These are phyloP conservation scores for Heliocidaris erythrogramma DNA, from an alignment of 35 echinoderm and acorn worm genomes.

Conservation along the genomic window DNA sequence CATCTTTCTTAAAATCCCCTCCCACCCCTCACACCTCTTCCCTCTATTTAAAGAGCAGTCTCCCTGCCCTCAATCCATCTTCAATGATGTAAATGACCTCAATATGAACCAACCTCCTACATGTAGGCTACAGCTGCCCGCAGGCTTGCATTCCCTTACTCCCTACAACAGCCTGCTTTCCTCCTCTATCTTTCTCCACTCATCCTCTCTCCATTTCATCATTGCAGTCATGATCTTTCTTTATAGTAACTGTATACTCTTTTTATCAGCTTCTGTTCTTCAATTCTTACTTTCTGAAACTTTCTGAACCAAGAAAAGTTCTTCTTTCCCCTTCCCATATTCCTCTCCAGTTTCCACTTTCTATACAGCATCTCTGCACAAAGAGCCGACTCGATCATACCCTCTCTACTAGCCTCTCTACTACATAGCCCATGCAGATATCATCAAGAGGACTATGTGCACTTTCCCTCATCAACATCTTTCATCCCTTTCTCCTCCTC, in stretches of 20 bases:
- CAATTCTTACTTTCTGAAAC: not conserved
- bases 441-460: not conserved
- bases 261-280: not conserved
- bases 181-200: not conserved
- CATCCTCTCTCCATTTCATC: not conserved
- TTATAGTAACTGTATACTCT: not conserved
- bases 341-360: not conserved
- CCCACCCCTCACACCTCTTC: not conserved
- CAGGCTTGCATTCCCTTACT: not conserved
- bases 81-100: conserved; percentile 3
- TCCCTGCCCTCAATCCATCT: not conserved
- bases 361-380: not conserved
- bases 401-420: not conserved
- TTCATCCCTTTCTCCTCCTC: conserved; percentile 8
- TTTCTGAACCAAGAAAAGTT: not conserved
- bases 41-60: not conserved
- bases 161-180: not conserved
- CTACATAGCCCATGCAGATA: too few relatives aligned
- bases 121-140: not conserved
- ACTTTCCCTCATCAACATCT: not conserved
- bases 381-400: not conserved
- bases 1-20: not conserved
- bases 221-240: not conserved
- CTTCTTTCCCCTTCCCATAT: not conserved
- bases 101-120: not conserved